phyloP scores from a whole-genome alignment of 2,797 vertebrate genomes.

The Potorous gilbertii region DNA sequence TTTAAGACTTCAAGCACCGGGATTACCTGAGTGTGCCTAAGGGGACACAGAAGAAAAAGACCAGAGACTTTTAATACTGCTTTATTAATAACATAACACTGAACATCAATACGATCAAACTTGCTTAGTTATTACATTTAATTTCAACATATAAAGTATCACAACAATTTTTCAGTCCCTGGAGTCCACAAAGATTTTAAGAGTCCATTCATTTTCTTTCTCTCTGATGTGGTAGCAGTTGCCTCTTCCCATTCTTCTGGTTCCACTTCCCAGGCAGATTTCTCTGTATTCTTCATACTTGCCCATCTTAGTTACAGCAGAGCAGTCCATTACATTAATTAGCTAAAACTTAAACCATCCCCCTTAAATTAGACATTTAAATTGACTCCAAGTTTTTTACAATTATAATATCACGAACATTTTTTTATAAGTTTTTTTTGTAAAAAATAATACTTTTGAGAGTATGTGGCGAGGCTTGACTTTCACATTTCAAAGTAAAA shows the following conservation, averaged over 20 bases:
- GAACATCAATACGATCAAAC: background rate
- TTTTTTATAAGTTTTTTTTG: background rate
- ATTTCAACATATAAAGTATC: background rate
- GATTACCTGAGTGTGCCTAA: rapidly evolving
- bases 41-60: background rate
- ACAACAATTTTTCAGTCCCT: background rate
- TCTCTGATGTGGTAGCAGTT: background rate
- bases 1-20: background rate
- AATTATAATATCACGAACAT: background rate
- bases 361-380: background rate
- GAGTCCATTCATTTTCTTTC: background rate
- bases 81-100: background rate
- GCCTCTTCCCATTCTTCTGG: background rate
- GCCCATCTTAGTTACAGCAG: background rate
- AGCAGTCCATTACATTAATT: background rate
- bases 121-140: background rate
- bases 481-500: background rate
- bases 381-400: background rate
- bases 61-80: background rate
- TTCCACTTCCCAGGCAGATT: background rate
- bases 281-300: background rate
- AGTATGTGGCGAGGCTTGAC: background rate
- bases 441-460: background rate
- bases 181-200: background rate
- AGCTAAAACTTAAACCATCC: background rate